A percentile compares a stretch with the other conserved stretches of the same genome.
Evolutionary conservation across 1,140 invertebrate species (phyloP).

Genomic region (Eumeta japonica): DNA sequence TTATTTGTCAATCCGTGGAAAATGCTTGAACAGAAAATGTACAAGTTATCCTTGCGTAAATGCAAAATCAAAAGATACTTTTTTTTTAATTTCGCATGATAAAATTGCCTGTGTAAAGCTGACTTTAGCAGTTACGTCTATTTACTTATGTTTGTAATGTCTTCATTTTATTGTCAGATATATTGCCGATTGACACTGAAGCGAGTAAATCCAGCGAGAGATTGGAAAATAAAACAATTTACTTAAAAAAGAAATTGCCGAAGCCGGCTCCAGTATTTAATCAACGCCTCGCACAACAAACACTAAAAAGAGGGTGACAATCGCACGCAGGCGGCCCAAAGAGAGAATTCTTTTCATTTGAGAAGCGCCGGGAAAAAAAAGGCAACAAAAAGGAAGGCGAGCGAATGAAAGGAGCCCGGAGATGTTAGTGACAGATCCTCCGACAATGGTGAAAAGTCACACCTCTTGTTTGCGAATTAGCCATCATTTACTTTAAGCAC

Average conservation of each 20-base stretch:
- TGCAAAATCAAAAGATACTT: no score
- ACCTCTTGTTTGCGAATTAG: slow-evolving; percentile 55
- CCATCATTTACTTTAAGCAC: slow-evolving; percentile 54
- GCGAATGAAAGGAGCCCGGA: slow-evolving; percentile 37
- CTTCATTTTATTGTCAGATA: no score
- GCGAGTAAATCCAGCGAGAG: no score
- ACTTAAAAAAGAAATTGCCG: slow-evolving; percentile 25
- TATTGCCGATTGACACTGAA: no score
- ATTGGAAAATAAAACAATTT: slow-evolving; percentile 12
- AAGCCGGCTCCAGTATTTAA: slow-evolving; percentile 42
- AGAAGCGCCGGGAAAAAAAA: no score
- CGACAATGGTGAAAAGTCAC: slow-evolving; percentile 51
- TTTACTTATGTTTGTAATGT: no score
- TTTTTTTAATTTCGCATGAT: no score
- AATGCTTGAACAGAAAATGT: no score
- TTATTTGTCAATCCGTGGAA: no score
- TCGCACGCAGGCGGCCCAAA: slow-evolving; percentile 34
- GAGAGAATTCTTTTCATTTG: slow-evolving; percentile 44
- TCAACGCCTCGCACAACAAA: slow-evolving; percentile 43
- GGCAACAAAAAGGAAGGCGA: slow-evolving; percentile 40
- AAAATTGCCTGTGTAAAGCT: no score
- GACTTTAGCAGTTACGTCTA: no score
- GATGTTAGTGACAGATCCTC: slow-evolving; percentile 54
- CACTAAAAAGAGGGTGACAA: slow-evolving; percentile 42
- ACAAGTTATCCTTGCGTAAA: no score